Evolutionary conservation across 2,888 invertebrate genomes (phyloP), one percentile per base, ranked within the genome.

Genomic region (Sarcophaga rosellei): DNA sequence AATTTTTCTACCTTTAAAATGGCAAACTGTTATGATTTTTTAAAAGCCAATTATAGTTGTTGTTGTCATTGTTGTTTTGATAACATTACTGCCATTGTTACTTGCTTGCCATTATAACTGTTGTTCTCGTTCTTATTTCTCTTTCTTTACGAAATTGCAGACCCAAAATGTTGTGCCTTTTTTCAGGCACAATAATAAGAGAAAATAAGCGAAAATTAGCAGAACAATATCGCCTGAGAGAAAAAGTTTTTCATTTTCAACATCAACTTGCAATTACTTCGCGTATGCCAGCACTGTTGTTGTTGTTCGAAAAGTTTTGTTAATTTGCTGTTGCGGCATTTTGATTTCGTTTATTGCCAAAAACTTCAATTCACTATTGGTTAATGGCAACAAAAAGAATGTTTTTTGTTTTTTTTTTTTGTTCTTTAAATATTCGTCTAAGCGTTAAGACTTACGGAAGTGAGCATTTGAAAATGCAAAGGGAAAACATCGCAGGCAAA

Each of bases 41-140:
- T 76, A 53, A 53, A 73, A 76, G 72, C 61, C 53, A 80, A 53
- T 83, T 74, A 63, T 63, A 75, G 21, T 70, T 80, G 53, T 72
- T 75, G 23, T 45, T 74, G 57, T 69, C 12, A 53, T 66, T 44
- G 21, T 59, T 68, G 66, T 61, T 61, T 3, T 10, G 35, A 12
- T 23, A 15, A 45, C 44, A 45, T 11, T 35, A 35, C 6, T 6
- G 8, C 44, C 35, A 45, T 69, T 68, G 25, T 25, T 69, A n/a
- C 59, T 81, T 53, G 10, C 2, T 35, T 35, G 35, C 35, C 35
- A 35, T 35, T 35, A 35, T 6, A 35, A 35, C 35, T 35, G 68
- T 72, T 23, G 74, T 62, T 45, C 17, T 45, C 66, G 6, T 63
- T 35, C n/a, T 45, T n/a, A n/a, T 15, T 35, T 20, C 2, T 0